Evolutionary conservation across 2,888 invertebrate species (phyloP), one percentile per base, ranked within the genome.

Genomic region (Brachypterus glaber): DNA sequence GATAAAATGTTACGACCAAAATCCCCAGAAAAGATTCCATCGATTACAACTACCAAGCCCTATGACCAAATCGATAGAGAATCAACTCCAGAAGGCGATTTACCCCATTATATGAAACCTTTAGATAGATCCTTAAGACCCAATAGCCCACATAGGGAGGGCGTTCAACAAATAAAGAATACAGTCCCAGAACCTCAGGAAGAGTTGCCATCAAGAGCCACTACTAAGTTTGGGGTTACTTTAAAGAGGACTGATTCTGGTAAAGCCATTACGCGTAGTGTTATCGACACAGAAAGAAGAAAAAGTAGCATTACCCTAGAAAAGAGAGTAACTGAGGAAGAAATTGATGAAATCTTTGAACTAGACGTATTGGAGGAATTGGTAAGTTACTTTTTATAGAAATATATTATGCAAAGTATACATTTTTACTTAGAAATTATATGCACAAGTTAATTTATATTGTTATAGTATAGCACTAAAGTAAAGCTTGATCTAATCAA

Each of bases 321-420:
- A n/a, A 69, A 71, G 48, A 58, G 61, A 45, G 67, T 52, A 11
- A 56, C 53, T 17, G 59, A 71, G 51, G 70, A 72, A 48, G 73
- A 74, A 52, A 77, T 85, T 48, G 84, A 85, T 62, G 78, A 82
- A 48, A 79, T 85, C 45, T 79, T 73, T 49, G 82, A 85, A 52
- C 55, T 83, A 47, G 72, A 75, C 54, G 67, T 80, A 50, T 69
- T 85, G 40, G 84, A 84, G 64, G 72, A 74, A 66, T 72, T 84
- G 72, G 79, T 79, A 60, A 73, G 72, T 70, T 16, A 4, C 21
- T 15, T 32, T 11, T 27, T 14, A 11, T 15, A 8, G 3, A 4
- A 2, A 17, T 1, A 3, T 15, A 14, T n/a, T 4, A 3, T 5
- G 5, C 14, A 12, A 16, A 11, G 13, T 8, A 21, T 12, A 14